phyloP scores from a whole-genome alignment of 2,888 invertebrate genomes.

The Mycalesis mineus region DNA sequence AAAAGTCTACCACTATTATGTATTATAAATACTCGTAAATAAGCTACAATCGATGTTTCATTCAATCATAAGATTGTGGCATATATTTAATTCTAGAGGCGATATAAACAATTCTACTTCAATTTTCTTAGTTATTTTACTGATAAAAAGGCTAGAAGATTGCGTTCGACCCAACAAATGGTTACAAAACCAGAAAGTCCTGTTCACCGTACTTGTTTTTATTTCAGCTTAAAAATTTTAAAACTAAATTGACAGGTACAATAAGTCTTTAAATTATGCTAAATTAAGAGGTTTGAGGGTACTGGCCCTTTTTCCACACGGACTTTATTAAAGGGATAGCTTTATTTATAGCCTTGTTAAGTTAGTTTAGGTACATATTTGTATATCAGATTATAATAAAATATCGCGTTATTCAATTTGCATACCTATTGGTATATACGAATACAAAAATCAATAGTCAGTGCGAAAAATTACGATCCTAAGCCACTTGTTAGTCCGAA shows the following conservation, averaged over 20 bases:
- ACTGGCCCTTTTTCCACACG: too few relatives aligned
- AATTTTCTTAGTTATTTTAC: background rate
- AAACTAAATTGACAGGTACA: too few relatives aligned
- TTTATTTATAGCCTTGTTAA: too few relatives aligned
- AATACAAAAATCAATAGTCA: too few relatives aligned
- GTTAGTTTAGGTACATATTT: too few relatives aligned
- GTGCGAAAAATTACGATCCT: too few relatives aligned
- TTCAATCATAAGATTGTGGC: constrained; percentile 54
- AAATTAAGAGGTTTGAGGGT: too few relatives aligned
- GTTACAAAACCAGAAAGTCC: background rate
- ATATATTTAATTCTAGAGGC: constrained; percentile 8
- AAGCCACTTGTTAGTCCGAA: background rate
- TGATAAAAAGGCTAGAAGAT: background rate
- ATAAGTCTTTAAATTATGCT: too few relatives aligned
- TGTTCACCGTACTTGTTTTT: background rate
- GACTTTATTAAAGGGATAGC: too few relatives aligned
- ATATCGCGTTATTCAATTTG: too few relatives aligned
- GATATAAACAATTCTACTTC: constrained; percentile 12
- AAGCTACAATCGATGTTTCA: constrained; percentile 45
- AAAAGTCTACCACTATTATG: constrained; percentile 15
- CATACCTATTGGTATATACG: too few relatives aligned
- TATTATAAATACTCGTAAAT: constrained; percentile 13
- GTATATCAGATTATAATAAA: too few relatives aligned
- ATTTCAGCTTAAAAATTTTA: background rate
- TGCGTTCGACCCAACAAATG: background rate